A percentile compares a stretch with the other conserved stretches of the same genome.
phyloP scores from a whole-genome alignment of 2,888 invertebrate species.

The Hirtodrosophila trivittata region DNA sequence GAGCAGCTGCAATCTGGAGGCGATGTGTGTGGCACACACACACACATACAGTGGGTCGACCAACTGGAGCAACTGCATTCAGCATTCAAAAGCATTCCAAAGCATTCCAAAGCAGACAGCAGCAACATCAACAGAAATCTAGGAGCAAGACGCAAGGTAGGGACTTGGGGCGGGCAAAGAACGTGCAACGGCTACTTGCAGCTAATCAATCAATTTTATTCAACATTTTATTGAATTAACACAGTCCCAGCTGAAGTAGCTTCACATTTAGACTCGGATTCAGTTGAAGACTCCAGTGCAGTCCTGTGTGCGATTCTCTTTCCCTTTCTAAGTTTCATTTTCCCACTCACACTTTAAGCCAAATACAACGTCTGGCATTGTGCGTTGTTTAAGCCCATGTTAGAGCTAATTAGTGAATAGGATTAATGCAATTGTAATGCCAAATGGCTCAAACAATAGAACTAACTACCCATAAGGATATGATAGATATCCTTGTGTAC shows the following conservation, averaged over 20 bases:
- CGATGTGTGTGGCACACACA: neutral
- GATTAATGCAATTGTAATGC: constrained; percentile 13
- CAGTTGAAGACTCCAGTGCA: neutral
- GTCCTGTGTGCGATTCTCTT: neutral
- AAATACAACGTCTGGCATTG: no score
- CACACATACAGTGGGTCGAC: neutral
- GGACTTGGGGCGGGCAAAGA: neutral
- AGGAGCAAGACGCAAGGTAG: neutral
- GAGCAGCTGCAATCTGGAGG: constrained; percentile 1
- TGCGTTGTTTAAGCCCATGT: constrained; percentile 43
- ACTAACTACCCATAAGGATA: no score
- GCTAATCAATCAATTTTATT: constrained; percentile 69
- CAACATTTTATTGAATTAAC: constrained; percentile 60
- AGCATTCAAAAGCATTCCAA: neutral
- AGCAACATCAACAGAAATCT: constrained; percentile 11
- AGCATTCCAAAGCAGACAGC: constrained; percentile 6
- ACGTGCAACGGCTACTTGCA: constrained; percentile 30
- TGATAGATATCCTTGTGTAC: no score
- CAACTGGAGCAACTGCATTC: neutral
- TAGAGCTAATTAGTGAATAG: constrained; percentile 54
- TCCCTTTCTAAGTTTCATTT: no score
- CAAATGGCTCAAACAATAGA: no score
- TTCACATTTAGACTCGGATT: neutral
- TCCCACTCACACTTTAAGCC: neutral
- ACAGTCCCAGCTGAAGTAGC: constrained; percentile 14